A percentile compares a stretch with the other conserved stretches of the same genome.
phyloP scores from a whole-genome alignment of 2,888 invertebrate species.

The Dicranocentrus wangi region DNA sequence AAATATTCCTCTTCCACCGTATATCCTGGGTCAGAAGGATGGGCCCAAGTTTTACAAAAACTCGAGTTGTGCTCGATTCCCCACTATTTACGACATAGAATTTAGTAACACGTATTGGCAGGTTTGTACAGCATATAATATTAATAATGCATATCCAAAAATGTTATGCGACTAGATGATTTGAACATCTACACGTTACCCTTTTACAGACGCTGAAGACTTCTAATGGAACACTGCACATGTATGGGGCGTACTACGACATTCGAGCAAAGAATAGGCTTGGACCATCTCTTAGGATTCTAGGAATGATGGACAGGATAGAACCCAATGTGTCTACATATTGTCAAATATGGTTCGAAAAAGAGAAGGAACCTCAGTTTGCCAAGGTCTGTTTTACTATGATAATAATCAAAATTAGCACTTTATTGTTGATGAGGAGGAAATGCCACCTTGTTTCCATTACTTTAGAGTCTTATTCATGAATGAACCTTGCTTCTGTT shows the following conservation, averaged over 20 bases:
- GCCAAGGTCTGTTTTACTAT: constrained; percentile 67
- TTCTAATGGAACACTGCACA: constrained; percentile 89
- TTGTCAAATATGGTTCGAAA: constrained; percentile 93
- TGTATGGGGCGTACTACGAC: constrained; percentile 93
- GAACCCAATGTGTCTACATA: constrained; percentile 87
- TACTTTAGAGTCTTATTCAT: no score
- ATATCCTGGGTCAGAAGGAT: constrained; percentile 81
- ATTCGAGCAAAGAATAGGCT: constrained; percentile 83
- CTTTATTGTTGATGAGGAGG: no score
- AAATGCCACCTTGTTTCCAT: no score
- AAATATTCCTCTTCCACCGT: constrained; percentile 84
- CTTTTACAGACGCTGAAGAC: constrained; percentile 80
- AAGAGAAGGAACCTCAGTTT: constrained; percentile 84
- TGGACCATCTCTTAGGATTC: constrained; percentile 87
- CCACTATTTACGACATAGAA: constrained; percentile 90
- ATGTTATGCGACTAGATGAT: neutral
- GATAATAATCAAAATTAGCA: neutral
- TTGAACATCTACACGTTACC: neutral
- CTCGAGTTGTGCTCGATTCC: constrained; percentile 87
- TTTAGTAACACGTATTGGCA: constrained; percentile 97
- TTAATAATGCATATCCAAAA: no score
- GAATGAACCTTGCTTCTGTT: neutral
- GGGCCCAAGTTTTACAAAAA: constrained; percentile 81
- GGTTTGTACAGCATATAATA: constrained; percentile 72
- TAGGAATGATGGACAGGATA: constrained; percentile 92